A percentile compares a stretch with the other conserved stretches of the same genome.
Conservation (phyloP, 2,797 vertebrate genomes). For the Cynodonichthys magdalenae region DNA sequence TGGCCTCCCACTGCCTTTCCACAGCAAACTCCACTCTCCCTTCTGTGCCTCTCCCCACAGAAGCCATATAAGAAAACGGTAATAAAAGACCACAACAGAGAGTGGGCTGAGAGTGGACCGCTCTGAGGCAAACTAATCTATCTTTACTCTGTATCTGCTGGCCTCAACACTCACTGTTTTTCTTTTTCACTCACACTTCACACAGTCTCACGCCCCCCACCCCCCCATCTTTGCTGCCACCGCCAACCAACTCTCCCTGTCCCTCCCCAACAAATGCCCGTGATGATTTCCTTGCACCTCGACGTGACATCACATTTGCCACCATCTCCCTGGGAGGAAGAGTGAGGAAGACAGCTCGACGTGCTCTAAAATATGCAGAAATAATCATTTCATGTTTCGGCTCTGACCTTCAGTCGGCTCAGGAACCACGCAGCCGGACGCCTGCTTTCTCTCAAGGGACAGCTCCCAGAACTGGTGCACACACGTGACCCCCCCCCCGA, state of each 20-base stretch:
- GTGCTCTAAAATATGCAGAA: slow-evolving; percentile 37
- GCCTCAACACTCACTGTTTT: slow-evolving; percentile 60
- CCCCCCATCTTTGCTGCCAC: no score
- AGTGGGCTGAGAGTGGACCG: slow-evolving; percentile 68
- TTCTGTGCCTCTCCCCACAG: slow-evolving; percentile 54
- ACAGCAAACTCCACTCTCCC: slow-evolving; percentile 55
- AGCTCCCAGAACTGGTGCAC: slow-evolving; percentile 43
- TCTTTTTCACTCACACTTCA: slow-evolving; percentile 52
- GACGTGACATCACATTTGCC: slow-evolving; percentile 47
- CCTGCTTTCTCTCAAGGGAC: slow-evolving; percentile 53
- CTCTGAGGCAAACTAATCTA: slow-evolving; percentile 74
- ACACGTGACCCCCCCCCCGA: slow-evolving; percentile 58
- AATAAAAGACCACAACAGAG: slow-evolving; percentile 69
- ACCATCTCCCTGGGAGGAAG: slow-evolving; percentile 37
- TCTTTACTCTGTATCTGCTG: slow-evolving; percentile 68
- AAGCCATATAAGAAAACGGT: slow-evolving; percentile 67
- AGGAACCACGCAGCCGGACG: slow-evolving; percentile 39
- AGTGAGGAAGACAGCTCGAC: slow-evolving; percentile 39
- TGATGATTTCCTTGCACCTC: slow-evolving; percentile 47
- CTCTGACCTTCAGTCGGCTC: slow-evolving; percentile 58
- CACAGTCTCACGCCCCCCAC: slow-evolving; percentile 17
- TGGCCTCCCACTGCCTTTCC: slow-evolving; percentile 59
- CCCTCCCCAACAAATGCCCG: slow-evolving; percentile 42
- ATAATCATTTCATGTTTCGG: slow-evolving; percentile 25
- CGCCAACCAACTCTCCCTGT: not conserved